These are phyloP conservation scores for Bruchidius siliquastri DNA, from an alignment of 2,888 invertebrate species.

Conservation along the genomic window DNA sequence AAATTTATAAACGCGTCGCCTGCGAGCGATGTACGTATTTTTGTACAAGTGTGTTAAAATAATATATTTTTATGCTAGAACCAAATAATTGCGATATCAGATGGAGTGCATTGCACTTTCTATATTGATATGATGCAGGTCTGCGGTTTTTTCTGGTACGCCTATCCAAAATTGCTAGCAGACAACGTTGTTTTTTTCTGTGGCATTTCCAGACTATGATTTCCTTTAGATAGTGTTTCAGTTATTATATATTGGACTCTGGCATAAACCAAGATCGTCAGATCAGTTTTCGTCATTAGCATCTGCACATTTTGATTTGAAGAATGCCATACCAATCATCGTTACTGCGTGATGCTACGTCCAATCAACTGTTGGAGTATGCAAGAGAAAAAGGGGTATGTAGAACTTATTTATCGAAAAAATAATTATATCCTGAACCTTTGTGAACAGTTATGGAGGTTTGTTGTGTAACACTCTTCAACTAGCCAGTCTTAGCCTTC, in stretches of 20 bases:
- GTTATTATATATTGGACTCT: background rate
- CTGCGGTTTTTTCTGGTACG: background rate
- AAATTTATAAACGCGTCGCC: too few relatives aligned
- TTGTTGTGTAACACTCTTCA: too few relatives aligned
- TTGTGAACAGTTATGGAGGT: too few relatives aligned
- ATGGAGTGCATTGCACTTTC: background rate
- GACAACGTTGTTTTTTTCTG: background rate
- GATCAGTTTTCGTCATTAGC: background rate
- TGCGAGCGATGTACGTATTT: too few relatives aligned
- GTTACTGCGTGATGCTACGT: constrained; percentile 27
- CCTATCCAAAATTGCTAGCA: background rate
- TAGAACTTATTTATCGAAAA: background rate
- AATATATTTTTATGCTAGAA: background rate
- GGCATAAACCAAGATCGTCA: background rate
- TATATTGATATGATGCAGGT: background rate
- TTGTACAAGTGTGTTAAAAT: background rate
- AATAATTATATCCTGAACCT: too few relatives aligned
- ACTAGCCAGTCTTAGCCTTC: too few relatives aligned
- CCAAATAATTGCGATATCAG: background rate
- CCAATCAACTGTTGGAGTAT: constrained; percentile 39
- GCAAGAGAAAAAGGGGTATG: constrained; percentile 37
- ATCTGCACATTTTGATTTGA: background rate
- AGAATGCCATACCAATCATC: background rate
- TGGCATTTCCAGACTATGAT: background rate
- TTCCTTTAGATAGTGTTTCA: background rate